These are phyloP conservation scores for Hypocryptadius cinnamomeus DNA, from an alignment of 2,113 vertebrate genomes.

Conservation along the genomic window DNA sequence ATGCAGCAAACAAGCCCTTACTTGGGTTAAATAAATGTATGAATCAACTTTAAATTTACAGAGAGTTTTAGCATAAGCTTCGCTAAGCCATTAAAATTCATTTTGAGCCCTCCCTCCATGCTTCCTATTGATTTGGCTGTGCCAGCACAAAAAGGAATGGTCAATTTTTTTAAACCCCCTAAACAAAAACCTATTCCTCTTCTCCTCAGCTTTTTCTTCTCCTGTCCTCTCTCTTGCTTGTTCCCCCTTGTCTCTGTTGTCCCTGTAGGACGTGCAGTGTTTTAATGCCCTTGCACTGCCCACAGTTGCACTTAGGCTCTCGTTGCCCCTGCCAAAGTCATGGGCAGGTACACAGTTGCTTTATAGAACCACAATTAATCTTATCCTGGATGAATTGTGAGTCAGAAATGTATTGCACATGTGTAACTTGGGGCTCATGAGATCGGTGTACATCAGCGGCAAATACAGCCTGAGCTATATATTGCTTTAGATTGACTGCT, in stretches of 20 bases:
- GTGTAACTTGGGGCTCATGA: accelerated
- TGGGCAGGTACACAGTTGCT: background rate
- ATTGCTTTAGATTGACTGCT: accelerated
- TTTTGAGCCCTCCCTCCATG: background rate
- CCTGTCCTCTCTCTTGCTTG: background rate
- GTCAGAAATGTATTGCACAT: background rate
- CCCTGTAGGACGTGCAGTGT: background rate
- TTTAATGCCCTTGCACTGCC: background rate
- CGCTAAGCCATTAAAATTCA: background rate
- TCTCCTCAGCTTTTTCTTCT: background rate
- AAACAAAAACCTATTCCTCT: background rate
- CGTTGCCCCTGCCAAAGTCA: background rate
- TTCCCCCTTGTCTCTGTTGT: background rate
- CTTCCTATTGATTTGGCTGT: conserved; percentile 28
- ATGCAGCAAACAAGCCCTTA: conserved; percentile 27
- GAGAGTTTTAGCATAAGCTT: background rate
- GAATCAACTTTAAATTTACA: conserved; percentile 52
- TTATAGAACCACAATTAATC: background rate
- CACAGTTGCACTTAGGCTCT: accelerated
- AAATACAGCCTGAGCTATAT: background rate
- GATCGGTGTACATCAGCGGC: accelerated
- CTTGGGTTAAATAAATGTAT: conserved; percentile 37
- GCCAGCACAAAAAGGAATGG: background rate
- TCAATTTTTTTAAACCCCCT: background rate
- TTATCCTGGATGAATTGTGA: accelerated